Percentiles rank a stretch among this genome's conserved stretches.
Evolutionary conservation across 2,888 invertebrate species (phyloP).

Genomic region (Aproaerema taeniolella): DNA sequence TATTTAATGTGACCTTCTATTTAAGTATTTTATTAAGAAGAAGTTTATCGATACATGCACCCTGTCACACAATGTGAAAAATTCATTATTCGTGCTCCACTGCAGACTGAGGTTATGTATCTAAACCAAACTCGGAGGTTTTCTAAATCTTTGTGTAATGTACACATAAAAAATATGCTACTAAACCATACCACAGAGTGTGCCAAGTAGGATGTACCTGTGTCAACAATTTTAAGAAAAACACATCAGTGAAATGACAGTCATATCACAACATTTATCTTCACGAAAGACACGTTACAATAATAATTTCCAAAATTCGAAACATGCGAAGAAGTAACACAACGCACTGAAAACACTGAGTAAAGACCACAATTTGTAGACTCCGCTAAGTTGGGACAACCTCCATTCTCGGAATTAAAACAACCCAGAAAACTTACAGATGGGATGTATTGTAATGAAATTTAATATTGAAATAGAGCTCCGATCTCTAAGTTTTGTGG

Average conservation of each 20-base stretch:
- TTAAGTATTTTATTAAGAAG: no score
- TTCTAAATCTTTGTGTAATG: conserved; percentile 20
- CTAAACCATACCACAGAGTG: conserved; percentile 66
- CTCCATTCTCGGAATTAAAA: conserved; percentile 29
- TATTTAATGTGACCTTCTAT: no score
- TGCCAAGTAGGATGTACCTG: conserved; percentile 72
- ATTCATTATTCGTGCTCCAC: conserved; percentile 29
- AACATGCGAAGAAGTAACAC: conserved; percentile 71
- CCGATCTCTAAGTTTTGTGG: no score
- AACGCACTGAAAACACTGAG: conserved; percentile 66
- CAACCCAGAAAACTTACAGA: neutral
- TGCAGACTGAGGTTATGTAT: conserved; percentile 29
- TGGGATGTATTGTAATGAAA: no score
- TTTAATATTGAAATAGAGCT: no score
- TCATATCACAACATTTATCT: conserved; percentile 40
- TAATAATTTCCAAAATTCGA: conserved; percentile 46
- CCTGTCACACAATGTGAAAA: conserved; percentile 72
- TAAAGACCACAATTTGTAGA: conserved; percentile 48
- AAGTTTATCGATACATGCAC: conserved; percentile 59
- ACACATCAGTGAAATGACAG: conserved; percentile 47
- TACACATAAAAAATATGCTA: conserved; percentile 36
- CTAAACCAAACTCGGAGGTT: conserved; percentile 37
- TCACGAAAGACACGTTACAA: conserved; percentile 60
- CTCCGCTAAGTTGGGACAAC: conserved; percentile 52
- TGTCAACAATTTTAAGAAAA: conserved; percentile 40